Conservation (phyloP, 1,140 invertebrate species). For the Nasonia giraulti region DNA sequence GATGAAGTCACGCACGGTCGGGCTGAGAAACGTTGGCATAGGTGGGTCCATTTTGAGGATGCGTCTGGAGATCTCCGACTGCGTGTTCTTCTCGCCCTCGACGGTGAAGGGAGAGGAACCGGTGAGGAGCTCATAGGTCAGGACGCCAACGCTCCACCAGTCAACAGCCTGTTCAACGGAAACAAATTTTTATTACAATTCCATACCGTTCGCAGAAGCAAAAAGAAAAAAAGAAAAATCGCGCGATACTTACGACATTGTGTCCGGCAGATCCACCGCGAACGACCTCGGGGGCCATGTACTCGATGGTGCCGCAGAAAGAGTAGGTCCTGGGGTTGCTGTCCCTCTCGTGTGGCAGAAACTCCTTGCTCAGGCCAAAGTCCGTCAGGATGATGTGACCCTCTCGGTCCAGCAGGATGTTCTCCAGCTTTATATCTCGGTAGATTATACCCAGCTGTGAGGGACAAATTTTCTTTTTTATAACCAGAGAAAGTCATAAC, state of each 20-base stretch:
- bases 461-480: constrained; percentile 54
- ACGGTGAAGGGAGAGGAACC: constrained; percentile 98
- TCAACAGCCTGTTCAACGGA: constrained; percentile 86
- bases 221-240: not conserved
- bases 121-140: constrained; percentile 97
- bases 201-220: not conserved
- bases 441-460: constrained; percentile 94
- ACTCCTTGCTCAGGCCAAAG: constrained; percentile 94
- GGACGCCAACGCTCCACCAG: constrained; percentile 98
- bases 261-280: constrained; percentile 87
- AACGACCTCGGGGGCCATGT: constrained; percentile 96
- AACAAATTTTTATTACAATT: not conserved
- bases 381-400: constrained; percentile 95
- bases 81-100: constrained; percentile 92
- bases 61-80: constrained; percentile 93
- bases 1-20: constrained; percentile 80
- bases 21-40: constrained; percentile 81
- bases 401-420: constrained; percentile 89
- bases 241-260: constrained; percentile 85
- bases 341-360: constrained; percentile 80
- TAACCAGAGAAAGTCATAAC: not conserved
- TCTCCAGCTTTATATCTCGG: constrained; percentile 96
- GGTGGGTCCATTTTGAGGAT: constrained; percentile 91
- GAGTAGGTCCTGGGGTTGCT: constrained; percentile 86
- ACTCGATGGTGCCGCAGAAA: constrained; percentile 98